Percentiles rank a stretch among this genome's conserved stretches.
These are phyloP conservation scores for Dicaeum eximium DNA, from an alignment of 2,113 vertebrate species.

Conservation along the genomic window DNA sequence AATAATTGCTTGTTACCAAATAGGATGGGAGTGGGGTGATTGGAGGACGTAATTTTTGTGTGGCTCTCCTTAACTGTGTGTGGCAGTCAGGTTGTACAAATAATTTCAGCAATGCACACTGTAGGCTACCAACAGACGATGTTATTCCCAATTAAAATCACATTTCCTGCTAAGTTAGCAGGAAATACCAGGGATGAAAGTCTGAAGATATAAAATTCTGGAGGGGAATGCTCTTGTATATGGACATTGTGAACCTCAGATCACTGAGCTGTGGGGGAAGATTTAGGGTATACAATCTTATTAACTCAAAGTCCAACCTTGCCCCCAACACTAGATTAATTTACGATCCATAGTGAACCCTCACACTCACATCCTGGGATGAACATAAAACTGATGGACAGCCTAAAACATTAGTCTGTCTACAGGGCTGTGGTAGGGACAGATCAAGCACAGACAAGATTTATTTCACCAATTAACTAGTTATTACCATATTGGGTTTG, in stretches of 20 bases:
- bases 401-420: neutral
- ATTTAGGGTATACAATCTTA: neutral
- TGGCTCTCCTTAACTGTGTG: neutral
- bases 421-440: neutral
- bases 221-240: neutral
- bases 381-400: neutral
- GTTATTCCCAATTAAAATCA: slow-evolving; percentile 5
- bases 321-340: neutral
- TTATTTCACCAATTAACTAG: neutral
- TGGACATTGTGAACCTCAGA: neutral
- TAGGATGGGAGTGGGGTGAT: neutral
- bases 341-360: neutral
- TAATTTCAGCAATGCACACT: neutral
- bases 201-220: neutral
- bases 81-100: neutral
- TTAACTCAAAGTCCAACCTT: neutral
- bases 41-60: slow-evolving; percentile 4
- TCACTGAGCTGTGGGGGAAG: neutral
- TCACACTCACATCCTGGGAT: neutral
- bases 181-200: neutral
- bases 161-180: neutral
- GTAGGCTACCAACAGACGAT: neutral
- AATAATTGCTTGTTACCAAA: slow-evolving; percentile 33
- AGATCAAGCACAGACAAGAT: neutral
- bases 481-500: neutral